A percentile compares a stretch with the other conserved stretches of the same genome.
phyloP scores from a whole-genome alignment of 2,888 invertebrate genomes.

The Slavum lentiscoides region DNA sequence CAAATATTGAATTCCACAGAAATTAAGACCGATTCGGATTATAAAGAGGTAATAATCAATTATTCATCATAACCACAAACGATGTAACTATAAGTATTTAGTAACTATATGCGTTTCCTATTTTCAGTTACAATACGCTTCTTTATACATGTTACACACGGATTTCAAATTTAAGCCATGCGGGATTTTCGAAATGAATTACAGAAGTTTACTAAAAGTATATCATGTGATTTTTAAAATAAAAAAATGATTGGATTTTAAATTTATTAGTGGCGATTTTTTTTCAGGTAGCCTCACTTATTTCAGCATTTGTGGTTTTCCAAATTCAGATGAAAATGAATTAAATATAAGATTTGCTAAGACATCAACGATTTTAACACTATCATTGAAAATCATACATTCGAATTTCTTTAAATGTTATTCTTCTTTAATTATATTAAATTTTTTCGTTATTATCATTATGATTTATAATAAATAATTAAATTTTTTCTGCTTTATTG shows the following conservation, averaged over 20 bases:
- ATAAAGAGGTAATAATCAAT: neutral
- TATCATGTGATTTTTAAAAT: neutral
- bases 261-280: neutral
- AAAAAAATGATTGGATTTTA: no score
- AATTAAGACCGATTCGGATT: neutral
- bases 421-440: no score
- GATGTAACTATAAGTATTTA: neutral
- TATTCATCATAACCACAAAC: neutral
- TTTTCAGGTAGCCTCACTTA: neutral
- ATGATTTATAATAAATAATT: no score
- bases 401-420: no score
- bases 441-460: no score
- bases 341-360: no score
- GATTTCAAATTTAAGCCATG: conserved; percentile 22
- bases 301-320: neutral
- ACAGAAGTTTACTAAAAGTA: conserved; percentile 9
- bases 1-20: neutral
- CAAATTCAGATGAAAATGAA: no score
- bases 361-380: no score
- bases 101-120: neutral
- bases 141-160: conserved; percentile 28
- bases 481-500: no score
- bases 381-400: no score
- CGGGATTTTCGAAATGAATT: conserved; percentile 29
- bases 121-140: conserved; percentile 17